Evolutionary conservation across 2,888 invertebrate genomes (phyloP).

Genomic region (Protodeltote pygarga): DNA sequence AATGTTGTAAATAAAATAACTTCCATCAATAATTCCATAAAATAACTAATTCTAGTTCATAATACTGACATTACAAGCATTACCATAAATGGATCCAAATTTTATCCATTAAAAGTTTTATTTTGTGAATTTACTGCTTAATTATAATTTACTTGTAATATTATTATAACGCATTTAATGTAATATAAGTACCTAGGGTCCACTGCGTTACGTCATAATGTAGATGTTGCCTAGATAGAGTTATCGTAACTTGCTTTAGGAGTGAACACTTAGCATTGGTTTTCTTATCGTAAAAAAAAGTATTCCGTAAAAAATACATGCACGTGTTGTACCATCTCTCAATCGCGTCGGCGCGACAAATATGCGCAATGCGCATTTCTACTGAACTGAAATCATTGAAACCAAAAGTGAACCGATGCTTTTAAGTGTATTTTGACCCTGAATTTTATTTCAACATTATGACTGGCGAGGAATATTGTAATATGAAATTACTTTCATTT

Average conservation of each 20-base stretch:
- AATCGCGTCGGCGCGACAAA: too few relatives aligned
- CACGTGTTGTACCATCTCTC: too few relatives aligned
- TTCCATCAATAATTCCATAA: neutral
- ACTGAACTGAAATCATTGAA: neutral
- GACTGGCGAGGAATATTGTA: too few relatives aligned
- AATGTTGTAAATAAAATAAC: slow-evolving; percentile 33
- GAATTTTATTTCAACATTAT: slow-evolving; percentile 1
- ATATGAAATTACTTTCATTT: too few relatives aligned
- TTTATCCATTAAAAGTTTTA: slow-evolving; percentile 37
- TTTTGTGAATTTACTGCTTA: slow-evolving; percentile 33
- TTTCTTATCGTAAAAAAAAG: too few relatives aligned
- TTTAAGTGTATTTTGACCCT: slow-evolving; percentile 1
- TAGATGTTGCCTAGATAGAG: slow-evolving; percentile 61
- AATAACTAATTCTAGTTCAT: slow-evolving; percentile 2
- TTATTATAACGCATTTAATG: slow-evolving; percentile 42
- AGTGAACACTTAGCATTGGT: slow-evolving; percentile 7
- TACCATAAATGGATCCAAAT: slow-evolving; percentile 40
- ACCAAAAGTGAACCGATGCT: neutral
- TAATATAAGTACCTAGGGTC: slow-evolving; percentile 69
- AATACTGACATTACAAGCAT: slow-evolving; percentile 37
- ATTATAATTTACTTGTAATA: slow-evolving; percentile 18
- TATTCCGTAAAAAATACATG: too few relatives aligned
- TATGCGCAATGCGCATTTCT: too few relatives aligned
- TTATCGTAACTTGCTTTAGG: slow-evolving; percentile 29
- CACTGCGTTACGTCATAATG: slow-evolving; percentile 60